Conservation (phyloP, 2,888 invertebrate genomes). For the Ormyrus rosae region DNA sequence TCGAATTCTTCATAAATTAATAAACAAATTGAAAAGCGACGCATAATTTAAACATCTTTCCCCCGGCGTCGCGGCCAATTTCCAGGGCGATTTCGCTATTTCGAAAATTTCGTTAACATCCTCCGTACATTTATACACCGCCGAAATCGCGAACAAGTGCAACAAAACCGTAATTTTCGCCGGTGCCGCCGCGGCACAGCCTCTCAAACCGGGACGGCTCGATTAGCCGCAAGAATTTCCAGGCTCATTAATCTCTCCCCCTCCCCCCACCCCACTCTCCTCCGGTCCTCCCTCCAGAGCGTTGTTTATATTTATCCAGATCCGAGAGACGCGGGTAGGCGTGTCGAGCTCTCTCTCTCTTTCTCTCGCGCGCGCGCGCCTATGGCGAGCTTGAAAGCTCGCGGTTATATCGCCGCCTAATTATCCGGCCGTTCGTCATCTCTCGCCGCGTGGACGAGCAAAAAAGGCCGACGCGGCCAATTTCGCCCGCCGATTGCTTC, state of each 20-base stretch:
- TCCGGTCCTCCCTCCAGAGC: conserved; percentile 41
- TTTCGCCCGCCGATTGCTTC: too few relatives aligned
- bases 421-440: conserved; percentile 73
- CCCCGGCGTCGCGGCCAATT: too few relatives aligned
- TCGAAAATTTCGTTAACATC: too few relatives aligned
- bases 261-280: conserved; percentile 13
- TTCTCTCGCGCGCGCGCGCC: conserved; percentile 21
- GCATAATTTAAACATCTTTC: too few relatives aligned
- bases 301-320: conserved; percentile 72
- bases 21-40: too few relatives aligned
- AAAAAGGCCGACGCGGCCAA: conserved; percentile 55
- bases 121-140: too few relatives aligned
- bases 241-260: conserved; percentile 68
- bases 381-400: too few relatives aligned
- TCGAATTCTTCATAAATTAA: too few relatives aligned
- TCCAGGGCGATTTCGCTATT: too few relatives aligned
- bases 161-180: too few relatives aligned
- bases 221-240: conserved; percentile 67
- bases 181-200: too few relatives aligned
- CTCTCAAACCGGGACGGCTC: conserved; percentile 42
- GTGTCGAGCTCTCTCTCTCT: conserved; percentile 63
- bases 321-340: conserved; percentile 60
- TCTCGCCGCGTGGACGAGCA: conserved; percentile 46
- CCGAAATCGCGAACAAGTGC: too few relatives aligned
- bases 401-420: conserved; percentile 69